These are phyloP conservation scores for Petrocephalus zakoni DNA, from an alignment of 2,113 vertebrate species.

Conservation along the genomic window DNA sequence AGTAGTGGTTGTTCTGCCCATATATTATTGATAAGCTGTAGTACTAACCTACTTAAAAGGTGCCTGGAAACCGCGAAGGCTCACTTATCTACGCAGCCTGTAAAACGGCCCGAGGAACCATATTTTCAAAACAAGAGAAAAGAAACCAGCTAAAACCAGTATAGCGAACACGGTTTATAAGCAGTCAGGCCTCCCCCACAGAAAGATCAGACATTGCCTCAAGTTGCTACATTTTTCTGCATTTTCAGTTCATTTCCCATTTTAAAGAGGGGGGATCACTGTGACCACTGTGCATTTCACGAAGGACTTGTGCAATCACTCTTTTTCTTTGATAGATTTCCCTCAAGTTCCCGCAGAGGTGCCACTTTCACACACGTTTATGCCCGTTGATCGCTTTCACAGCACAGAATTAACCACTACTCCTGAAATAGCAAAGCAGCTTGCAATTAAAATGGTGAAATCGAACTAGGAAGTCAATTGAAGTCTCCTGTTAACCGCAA, in stretches of 20 bases:
- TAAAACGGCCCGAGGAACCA: not conserved
- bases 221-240: not conserved
- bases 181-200: not conserved
- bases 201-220: not conserved
- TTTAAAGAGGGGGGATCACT: not conserved
- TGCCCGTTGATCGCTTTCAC: not conserved
- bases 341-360: not conserved
- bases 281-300: conserved; percentile 6
- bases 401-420: not conserved
- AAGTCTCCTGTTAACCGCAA: not conserved
- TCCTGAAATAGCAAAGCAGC: not conserved
- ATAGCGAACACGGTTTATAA: not conserved
- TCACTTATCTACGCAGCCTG: not conserved
- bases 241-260: not conserved
- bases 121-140: not conserved
- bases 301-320: not conserved
- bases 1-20: not conserved
- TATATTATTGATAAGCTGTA: not conserved
- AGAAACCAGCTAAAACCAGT: not conserved
- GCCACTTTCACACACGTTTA: conserved; percentile 6
- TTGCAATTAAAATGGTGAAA: not conserved
- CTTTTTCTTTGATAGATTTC: not conserved
- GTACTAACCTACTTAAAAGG: not conserved
- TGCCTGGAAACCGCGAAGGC: not conserved
- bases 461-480: not conserved